Evolutionary conservation across 2,797 vertebrate genomes (phyloP).

Genomic region (Apodemus agrarius): DNA sequence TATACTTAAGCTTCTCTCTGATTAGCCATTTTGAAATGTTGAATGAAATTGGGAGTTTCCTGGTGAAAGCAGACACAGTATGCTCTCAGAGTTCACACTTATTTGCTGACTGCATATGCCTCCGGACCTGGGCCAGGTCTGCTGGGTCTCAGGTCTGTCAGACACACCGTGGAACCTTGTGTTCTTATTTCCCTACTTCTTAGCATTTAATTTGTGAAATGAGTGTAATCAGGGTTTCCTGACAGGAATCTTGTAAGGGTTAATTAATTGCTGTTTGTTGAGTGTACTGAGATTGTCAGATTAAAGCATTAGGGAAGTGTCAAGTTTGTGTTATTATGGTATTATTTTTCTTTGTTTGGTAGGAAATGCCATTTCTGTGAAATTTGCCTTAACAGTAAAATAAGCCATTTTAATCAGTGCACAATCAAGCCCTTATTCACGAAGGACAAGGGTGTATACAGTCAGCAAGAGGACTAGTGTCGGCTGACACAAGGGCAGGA

Average conservation of each 20-base stretch:
- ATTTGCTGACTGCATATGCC: conserved; percentile 11
- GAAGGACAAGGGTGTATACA: conserved; percentile 64
- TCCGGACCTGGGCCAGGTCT: not conserved
- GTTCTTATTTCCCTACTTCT: conserved; percentile 45
- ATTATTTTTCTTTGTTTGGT: conserved; percentile 83
- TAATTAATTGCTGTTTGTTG: conserved; percentile 79
- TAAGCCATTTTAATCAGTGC: conserved; percentile 66
- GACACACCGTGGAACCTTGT: conserved; percentile 55
- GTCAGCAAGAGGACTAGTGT: conserved; percentile 58
- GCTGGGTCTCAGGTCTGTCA: conserved; percentile 11
- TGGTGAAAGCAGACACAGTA: not conserved
- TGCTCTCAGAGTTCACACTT: conserved; percentile 21
- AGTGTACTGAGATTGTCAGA: conserved; percentile 74
- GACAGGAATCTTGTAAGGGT: conserved; percentile 74
- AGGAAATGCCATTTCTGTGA: conserved; percentile 77
- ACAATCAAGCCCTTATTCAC: conserved; percentile 68
- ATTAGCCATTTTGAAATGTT: not conserved
- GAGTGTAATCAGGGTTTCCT: conserved; percentile 63
- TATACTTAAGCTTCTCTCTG: conserved; percentile 12
- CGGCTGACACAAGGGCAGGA: conserved; percentile 52
- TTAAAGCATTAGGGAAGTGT: conserved; percentile 82
- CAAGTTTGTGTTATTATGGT: conserved; percentile 80
- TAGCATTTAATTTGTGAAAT: conserved; percentile 70
- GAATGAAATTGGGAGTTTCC: not conserved
- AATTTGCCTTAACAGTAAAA: conserved; percentile 77